Percentiles rank a stretch among this genome's conserved stretches.
phyloP scores from a whole-genome alignment of 2,797 vertebrate species.

The Chrosomus eos region DNA sequence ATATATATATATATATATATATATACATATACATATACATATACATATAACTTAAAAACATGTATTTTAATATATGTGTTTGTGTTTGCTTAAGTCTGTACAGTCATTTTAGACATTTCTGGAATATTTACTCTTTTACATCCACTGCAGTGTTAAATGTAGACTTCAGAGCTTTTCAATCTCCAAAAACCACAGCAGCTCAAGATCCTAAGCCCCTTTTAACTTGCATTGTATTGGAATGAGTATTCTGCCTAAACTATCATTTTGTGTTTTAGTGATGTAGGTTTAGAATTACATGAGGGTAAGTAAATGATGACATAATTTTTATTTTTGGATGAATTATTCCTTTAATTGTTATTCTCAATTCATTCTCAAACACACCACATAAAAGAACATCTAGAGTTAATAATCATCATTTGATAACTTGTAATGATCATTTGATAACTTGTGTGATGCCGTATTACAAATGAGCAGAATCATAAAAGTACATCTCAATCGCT shows the following conservation, averaged over 20 bases:
- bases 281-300: not conserved
- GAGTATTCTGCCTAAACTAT: not conserved
- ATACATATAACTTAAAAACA: too few relatives aligned
- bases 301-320: not conserved
- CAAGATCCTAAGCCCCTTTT: not conserved
- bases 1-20: too few relatives aligned
- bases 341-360: not conserved
- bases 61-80: not conserved
- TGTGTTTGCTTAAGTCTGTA: not conserved
- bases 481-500: not conserved
- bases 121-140: not conserved
- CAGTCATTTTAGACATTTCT: not conserved
- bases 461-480: not conserved
- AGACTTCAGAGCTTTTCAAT: not conserved
- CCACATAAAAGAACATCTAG: not conserved
- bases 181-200: not conserved
- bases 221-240: not conserved
- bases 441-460: not conserved
- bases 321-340: not conserved
- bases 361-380: not conserved
- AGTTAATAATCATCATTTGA: not conserved
- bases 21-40: too few relatives aligned
- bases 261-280: not conserved
- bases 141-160: not conserved
- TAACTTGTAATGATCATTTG: not conserved